Base-by-base conservation (phyloP, 2,888 invertebrate genomes). In the Lissocephala sabroskyi region DNA sequence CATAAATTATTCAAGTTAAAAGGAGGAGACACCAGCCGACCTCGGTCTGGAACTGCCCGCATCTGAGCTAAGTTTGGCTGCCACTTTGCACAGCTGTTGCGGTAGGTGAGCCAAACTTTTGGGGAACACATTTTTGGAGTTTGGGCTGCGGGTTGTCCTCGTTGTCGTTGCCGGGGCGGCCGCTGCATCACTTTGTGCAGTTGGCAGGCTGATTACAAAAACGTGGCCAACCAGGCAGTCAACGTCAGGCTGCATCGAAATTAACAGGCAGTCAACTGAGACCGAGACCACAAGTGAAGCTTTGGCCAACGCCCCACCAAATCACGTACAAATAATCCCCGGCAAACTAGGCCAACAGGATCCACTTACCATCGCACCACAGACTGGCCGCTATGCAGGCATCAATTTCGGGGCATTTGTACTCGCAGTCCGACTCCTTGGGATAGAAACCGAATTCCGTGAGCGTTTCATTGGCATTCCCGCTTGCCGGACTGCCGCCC, bases 331-430 rank as follows among this genome's bases (percentile, higher is more conserved):
- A 35, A 35, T 35, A 13, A 13, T 32, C 13, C 13, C 7, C 30
- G 13, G 30, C 10, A 32, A 2, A 32, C 9, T 29, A 6, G 29
- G 26, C 26, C 18, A 10, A n/a, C 18, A 16, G 9, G 2, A 26
- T 59, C 79, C 79, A 83, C 79, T 87, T 87, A 64, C 91, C 91
- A 82, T 92, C 91, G 83, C 92, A 92, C 91, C 92, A 92, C 66
- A 93, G 86, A 71, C 87, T 88, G 49, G 88, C 86, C 79, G 90
- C 88, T 82, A 93, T 92, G 85, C 93, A 94, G 36, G 93, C 93
- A 79, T 90, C 90, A 73, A 93, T 86, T 84, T 92, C 89, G 10
- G 89, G 89, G 84, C 93, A 93, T 79, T 88, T 88, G 78, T 87
- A 87, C 62, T 86, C 85, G 79, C 89, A 90, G 66, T 89, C 89